phyloP scores from a whole-genome alignment of 2,113 vertebrate species.

The Regulus satrapa region DNA sequence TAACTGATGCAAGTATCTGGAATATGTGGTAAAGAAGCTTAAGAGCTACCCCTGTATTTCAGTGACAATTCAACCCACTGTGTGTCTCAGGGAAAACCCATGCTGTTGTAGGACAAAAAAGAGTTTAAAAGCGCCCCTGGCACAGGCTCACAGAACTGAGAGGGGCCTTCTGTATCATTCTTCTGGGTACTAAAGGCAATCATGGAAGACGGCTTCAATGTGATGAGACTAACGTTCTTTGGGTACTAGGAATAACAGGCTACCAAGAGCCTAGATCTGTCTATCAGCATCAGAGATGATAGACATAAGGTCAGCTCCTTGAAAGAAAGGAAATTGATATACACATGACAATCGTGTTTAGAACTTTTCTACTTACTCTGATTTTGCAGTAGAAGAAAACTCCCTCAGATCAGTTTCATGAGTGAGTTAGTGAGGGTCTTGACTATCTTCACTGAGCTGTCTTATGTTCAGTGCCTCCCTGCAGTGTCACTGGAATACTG shows the following conservation, averaged over 20 bases:
- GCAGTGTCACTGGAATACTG: no score
- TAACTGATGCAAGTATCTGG: not conserved
- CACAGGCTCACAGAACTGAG: not conserved
- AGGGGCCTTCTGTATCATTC: not conserved
- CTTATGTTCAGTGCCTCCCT: not conserved
- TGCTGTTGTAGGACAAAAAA: not conserved
- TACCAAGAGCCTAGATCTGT: not conserved
- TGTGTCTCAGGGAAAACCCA: not conserved
- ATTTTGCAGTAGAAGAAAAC: not conserved
- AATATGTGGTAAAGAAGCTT: not conserved
- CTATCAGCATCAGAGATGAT: not conserved
- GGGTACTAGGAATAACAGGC: not conserved
- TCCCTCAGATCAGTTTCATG: not conserved
- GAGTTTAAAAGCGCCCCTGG: not conserved
- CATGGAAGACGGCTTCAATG: not conserved
- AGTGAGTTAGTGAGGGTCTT: not conserved
- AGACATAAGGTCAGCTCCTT: not conserved
- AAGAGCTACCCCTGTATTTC: not conserved
- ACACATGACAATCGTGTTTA: not conserved
- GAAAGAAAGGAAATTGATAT: not conserved
- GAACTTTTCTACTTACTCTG: not conserved
- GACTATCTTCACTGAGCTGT: not conserved
- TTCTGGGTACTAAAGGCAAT: not conserved
- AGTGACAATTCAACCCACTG: not conserved
- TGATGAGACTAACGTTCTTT: not conserved